Base-by-base conservation (phyloP, 2,113 vertebrate species). In the Varanus komodoensis region DNA sequence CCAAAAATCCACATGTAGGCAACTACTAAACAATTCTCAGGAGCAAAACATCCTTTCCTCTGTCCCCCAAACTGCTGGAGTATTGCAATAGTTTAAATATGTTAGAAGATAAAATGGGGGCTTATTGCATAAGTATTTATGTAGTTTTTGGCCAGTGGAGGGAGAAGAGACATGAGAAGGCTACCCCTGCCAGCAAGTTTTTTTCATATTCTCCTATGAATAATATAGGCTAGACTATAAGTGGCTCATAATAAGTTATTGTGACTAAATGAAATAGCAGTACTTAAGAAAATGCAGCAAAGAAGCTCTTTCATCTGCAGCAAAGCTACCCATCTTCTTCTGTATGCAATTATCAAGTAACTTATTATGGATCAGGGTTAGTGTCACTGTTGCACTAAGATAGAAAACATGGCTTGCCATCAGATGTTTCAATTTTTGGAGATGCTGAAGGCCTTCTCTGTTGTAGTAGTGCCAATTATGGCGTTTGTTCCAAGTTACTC, bases 11-110 rank as follows among this genome's bases (percentile, higher is more conserved):
- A n/a, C 69, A n/a, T 32, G 32, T 7, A 38, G 34, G 80, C 23
- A 32, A 82, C 54, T 78, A n/a, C 2, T 87, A 64, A 6, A 86
- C 4, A 93, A 57, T 92, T 87, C 75, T 54, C 82, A 21, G 87
- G 89, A 38, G 61, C 75, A 87, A 50, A 34, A 88, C 95, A 52
- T 52, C 38, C 61, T 44, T 67, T 38, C 54, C 27, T 77, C 54
- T 34, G 17, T 25, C n/a, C 29, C 91, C 44, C 27, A 71, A 19
- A 71, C 21, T 6, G 38, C 61, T 64, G 11, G 52, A 87, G 27
- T 27, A 79, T 9, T 44, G 57, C 52, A 61, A 44, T 12, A 8
- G 15, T 87, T 87, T 44, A 77, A 44, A 34, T 57, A 44, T 4
- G 38, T 74, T 85, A 17, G 11, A 23, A 1, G 54, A 87, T 29